Percentiles rank a stretch among this genome's conserved stretches.
phyloP scores from a whole-genome alignment of 2,888 invertebrate genomes.

The Sialis fuliginosa region DNA sequence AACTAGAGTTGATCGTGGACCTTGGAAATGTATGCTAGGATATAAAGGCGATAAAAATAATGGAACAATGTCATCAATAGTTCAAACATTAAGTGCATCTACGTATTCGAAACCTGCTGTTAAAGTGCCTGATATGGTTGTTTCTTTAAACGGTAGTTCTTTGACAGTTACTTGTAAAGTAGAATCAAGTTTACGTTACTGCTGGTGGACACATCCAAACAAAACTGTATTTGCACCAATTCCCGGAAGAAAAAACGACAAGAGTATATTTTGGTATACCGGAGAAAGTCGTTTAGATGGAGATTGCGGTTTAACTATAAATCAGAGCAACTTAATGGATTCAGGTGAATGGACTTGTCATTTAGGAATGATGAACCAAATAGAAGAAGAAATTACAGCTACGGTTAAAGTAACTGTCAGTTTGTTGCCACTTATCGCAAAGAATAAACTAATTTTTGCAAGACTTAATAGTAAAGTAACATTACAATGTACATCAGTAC shows the following conservation, averaged over 20 bases:
- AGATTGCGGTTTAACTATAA: neutral
- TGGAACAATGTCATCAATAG: neutral
- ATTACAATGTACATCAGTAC: constrained; percentile 27
- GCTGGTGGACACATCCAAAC: neutral
- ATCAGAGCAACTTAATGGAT: neutral
- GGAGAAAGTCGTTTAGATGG: neutral
- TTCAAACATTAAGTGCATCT: neutral
- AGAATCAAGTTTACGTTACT: neutral
- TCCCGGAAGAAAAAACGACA: neutral
- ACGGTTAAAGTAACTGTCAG: neutral
- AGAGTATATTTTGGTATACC: neutral
- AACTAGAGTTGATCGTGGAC: neutral
- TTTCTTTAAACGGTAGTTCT: neutral
- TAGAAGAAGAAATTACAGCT: neutral
- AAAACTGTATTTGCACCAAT: neutral
- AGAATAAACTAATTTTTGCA: constrained; percentile 5
- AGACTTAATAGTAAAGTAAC: constrained; percentile 17
- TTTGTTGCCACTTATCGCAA: neutral
- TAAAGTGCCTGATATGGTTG: neutral
- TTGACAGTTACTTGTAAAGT: neutral
- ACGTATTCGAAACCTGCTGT: neutral
- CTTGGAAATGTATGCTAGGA: neutral
- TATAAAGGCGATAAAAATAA: neutral
- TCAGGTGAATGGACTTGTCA: neutral
- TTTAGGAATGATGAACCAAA: neutral